A percentile compares a stretch with the other conserved stretches of the same genome.
phyloP scores from a whole-genome alignment of 2,888 invertebrate species.

The Melitaea athalia region DNA sequence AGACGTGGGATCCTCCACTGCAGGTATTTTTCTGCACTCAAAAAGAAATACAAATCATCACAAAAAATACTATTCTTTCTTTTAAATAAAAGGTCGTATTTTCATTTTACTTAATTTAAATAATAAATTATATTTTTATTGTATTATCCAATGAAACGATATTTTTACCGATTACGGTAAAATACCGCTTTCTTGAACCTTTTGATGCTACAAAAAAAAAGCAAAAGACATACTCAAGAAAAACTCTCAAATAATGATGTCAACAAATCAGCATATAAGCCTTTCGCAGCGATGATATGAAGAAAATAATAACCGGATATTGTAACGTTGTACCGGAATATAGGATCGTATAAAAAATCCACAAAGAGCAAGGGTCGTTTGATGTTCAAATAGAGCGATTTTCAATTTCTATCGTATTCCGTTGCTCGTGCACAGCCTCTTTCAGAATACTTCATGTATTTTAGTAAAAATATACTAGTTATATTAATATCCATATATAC shows the following conservation, averaged over 20 bases:
- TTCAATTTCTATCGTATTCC: conserved; percentile 74
- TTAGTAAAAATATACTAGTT: background rate
- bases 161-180: no score
- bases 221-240: conserved; percentile 9
- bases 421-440: conserved; percentile 10
- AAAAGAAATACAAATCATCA: no score
- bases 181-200: background rate
- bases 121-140: no score
- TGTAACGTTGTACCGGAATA: conserved; percentile 43
- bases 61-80: no score
- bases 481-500: background rate
- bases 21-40: no score
- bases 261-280: conserved; percentile 34
- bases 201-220: background rate
- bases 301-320: conserved; percentile 39
- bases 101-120: no score
- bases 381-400: conserved; percentile 73
- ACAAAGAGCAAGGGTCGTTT: conserved; percentile 67
- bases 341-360: conserved; percentile 52
- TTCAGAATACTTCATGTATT: conserved; percentile 7
- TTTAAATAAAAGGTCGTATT: no score
- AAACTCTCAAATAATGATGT: conserved; percentile 25
- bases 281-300: conserved; percentile 35
- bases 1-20: no score
- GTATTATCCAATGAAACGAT: background rate